Base-by-base conservation (phyloP, 1,140 invertebrate species). In the Ericerus pela region DNA sequence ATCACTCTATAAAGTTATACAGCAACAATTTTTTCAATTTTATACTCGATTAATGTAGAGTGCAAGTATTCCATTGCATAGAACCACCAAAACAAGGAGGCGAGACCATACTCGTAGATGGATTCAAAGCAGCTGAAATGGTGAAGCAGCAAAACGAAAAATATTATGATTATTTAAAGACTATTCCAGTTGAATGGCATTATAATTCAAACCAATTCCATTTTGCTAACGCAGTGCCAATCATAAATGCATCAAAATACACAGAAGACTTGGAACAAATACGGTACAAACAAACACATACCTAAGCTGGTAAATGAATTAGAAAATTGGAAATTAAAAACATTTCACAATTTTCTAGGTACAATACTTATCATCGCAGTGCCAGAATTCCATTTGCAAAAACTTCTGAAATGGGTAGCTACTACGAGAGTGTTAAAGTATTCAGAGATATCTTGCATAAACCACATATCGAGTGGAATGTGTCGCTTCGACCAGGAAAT, bases 31-130 rank as follows among this genome's bases (percentile, higher is more conserved):
- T n/a, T n/a, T n/a, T n/a, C n/a, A n/a, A n/a, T n/a, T n/a, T n/a
- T 41, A 1, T 24, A 24, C 55, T 52, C 55, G 52, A 10, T 16
- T 58, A 53, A 65, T 69, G 41, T 58, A 79, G 80, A 0, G 65
- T 83, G 20, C 77, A 83, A 68, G 72, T 83, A 6, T 76, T 85
- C 27, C 82, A 85, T 63, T 82, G 81, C 61, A 59, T 85, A 1
- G 66, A 76, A 56, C 76, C 78, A 43, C 72, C 73, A 14, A 75
- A 76, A 0, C 29, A 58, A 3, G 68, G 68, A 28, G 83, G 84
- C 0, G 74, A 84, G 54, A 84, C 76, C 2, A 66, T 82, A 26
- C 67, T 85, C 11, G 77, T 80, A 0, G 84, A 86, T 62, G 82
- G 82, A 0, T 79, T 84, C 62, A 69, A 76, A 56, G 79, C 74